Base-by-base conservation (phyloP, 2,113 vertebrate genomes). In the Apus apus region DNA sequence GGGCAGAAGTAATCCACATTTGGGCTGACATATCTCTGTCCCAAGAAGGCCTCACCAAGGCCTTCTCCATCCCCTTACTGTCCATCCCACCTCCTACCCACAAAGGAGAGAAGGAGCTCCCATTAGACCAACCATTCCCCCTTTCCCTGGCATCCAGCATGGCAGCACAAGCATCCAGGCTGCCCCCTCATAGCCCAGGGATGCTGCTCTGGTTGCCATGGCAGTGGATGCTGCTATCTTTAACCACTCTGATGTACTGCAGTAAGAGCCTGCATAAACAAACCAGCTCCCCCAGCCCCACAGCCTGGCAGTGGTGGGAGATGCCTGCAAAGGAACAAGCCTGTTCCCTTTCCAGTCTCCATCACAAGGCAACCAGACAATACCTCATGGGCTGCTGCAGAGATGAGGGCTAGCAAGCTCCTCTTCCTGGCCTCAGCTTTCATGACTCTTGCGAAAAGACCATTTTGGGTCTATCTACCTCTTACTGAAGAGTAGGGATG, bases 181-280 rank as follows among this genome's bases (percentile, higher is more conserved):
- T 85, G 85, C 89, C 89, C 93, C 89, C 74, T 85, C 1, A 0
- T 30, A 93, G 60, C 87, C 54, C 70, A 97, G 81, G 84, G 94
- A 96, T 93, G 87, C 75, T 82, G 93, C 60, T 94, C 67, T 57
- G 77, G 94, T 95, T 97, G 87, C 95, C 82, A 96, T 96, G 68
- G 96, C 82, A 96, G 95, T 83, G 68, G 75, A 90, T 92, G 74
- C 85, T 95, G 90, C 94, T 94, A 93, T 96, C 89, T 94, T 97
- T 95, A 96, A 94, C 87, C 71, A 66, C 75, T 91, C 81, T 66
- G 30, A 90, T 77, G 79, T 88, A 84, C 88, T 94, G 80, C 86
- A 92, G 83, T 12, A 84, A 89, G 50, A 94, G 61, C 8, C 56
- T 92, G 86, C 61, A 92, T 17, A 80, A 96, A 92, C 61, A 97